Evolutionary conservation across 2,888 invertebrate genomes (phyloP).

Genomic region (Melieria picta): DNA sequence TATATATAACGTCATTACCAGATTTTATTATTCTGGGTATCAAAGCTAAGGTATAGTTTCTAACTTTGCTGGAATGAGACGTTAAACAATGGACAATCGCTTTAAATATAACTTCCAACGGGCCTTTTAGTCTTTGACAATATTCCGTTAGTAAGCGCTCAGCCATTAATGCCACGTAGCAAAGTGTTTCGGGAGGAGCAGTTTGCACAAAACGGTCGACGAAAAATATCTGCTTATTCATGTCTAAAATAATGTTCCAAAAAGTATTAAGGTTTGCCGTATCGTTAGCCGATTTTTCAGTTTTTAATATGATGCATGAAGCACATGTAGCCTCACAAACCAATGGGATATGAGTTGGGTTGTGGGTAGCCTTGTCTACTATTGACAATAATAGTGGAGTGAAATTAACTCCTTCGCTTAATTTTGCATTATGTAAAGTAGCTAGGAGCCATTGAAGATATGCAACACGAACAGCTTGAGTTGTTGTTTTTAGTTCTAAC

Average conservation of each 20-base stretch:
- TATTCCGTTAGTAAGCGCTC: conserved; percentile 78
- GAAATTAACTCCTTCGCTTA: conserved; percentile 67
- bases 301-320: conserved; percentile 73
- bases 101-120: conserved; percentile 74
- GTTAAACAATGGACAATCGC: conserved; percentile 78
- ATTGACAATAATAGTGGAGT: conserved; percentile 75
- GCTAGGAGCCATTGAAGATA: conserved; percentile 81
- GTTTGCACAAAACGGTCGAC: conserved; percentile 82
- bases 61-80: conserved; percentile 71
- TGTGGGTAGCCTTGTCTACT: conserved; percentile 79
- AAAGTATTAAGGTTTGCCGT: conserved; percentile 67
- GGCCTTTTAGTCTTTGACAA: conserved; percentile 74
- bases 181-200: conserved; percentile 76
- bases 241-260: conserved; percentile 79
- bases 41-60: conserved; percentile 72
- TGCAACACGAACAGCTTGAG: conserved; percentile 79
- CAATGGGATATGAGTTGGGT: conserved; percentile 76
- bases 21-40: conserved; percentile 72
- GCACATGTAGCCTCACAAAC: conserved; percentile 80
- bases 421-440: conserved; percentile 71
- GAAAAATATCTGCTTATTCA: conserved; percentile 82
- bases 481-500: conserved; percentile 78
- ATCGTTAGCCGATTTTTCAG: conserved; percentile 68
- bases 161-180: conserved; percentile 78
- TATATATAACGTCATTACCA: conserved; percentile 71